Conservation (phyloP, 2,797 vertebrate genomes). For the Enteromius unitaeniatus region DNA sequence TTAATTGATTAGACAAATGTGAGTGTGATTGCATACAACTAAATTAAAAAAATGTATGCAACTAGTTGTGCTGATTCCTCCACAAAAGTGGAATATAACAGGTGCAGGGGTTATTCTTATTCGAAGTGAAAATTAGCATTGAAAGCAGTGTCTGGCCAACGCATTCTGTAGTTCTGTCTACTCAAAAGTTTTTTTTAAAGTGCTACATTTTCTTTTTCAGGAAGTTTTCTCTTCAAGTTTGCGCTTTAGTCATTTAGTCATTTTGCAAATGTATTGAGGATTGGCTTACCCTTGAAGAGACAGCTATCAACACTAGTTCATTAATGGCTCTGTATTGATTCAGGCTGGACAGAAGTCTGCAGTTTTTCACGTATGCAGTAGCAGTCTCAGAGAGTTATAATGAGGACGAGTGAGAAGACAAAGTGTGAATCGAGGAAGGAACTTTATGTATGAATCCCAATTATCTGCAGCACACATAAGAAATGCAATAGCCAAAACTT, state of each 20-base stretch:
- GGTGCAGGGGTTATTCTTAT: not conserved
- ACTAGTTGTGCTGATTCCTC: not conserved
- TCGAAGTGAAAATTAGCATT: not conserved
- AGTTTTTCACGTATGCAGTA: not conserved
- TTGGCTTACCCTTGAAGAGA: not conserved
- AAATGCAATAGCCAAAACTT: conserved; percentile 15
- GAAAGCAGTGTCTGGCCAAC: not conserved
- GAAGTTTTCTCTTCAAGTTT: conserved; percentile 2
- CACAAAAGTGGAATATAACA: not conserved
- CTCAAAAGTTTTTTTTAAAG: not conserved
- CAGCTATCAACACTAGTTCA: conserved; percentile 19
- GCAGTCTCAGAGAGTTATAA: conserved; percentile 1
- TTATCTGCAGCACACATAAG: conserved; percentile 7
- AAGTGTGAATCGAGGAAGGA: not conserved
- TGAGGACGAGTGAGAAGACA: not conserved
- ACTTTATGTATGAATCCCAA: conserved; percentile 14
- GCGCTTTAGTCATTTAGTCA: not conserved
- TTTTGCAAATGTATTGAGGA: not conserved
- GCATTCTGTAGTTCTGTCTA: not conserved
- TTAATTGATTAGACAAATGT: no score
- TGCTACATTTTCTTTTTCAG: not conserved
- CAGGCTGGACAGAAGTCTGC: not conserved
- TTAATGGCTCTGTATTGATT: conserved; percentile 9
- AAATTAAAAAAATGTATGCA: no score
- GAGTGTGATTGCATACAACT: not conserved